A percentile compares a stretch with the other conserved stretches of the same genome.
Conservation (phyloP, 2,797 vertebrate genomes). For the Crenichthys baileyi region DNA sequence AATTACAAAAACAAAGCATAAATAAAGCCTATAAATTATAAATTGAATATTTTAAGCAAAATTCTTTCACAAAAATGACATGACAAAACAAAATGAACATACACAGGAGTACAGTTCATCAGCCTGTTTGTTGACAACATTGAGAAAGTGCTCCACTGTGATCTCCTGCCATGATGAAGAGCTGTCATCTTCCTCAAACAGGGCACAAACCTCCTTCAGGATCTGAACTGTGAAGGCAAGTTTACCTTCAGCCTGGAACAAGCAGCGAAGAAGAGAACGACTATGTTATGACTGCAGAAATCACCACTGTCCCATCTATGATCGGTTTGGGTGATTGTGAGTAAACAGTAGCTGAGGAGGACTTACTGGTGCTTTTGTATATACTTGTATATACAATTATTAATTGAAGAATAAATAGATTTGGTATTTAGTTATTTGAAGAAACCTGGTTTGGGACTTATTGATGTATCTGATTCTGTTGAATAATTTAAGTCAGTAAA, state of each 20-base stretch:
- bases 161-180: slow-evolving; percentile 59
- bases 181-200: slow-evolving; percentile 59
- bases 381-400: too few relatives aligned
- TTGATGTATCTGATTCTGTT: too few relatives aligned
- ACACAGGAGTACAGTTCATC: slow-evolving; percentile 67
- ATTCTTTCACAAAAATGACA: neutral
- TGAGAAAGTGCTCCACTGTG: slow-evolving; percentile 53
- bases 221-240: slow-evolving; percentile 56
- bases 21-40: neutral
- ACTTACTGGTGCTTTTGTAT: slow-evolving; percentile 57
- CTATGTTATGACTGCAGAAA: too few relatives aligned
- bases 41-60: neutral
- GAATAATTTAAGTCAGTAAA: too few relatives aligned
- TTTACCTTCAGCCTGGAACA: slow-evolving; percentile 55
- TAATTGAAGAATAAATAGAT: too few relatives aligned
- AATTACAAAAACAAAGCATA: neutral
- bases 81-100: slow-evolving; percentile 13
- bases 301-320: neutral
- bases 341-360: neutral
- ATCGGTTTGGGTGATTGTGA: neutral
- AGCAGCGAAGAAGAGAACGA: neutral
- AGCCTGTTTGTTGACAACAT: slow-evolving; percentile 44
- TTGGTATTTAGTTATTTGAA: too few relatives aligned
- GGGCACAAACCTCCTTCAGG: slow-evolving; percentile 48
- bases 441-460: too few relatives aligned